These are phyloP conservation scores for Irena cyanogastra DNA, from an alignment of 2,113 vertebrate genomes.

Conservation along the genomic window DNA sequence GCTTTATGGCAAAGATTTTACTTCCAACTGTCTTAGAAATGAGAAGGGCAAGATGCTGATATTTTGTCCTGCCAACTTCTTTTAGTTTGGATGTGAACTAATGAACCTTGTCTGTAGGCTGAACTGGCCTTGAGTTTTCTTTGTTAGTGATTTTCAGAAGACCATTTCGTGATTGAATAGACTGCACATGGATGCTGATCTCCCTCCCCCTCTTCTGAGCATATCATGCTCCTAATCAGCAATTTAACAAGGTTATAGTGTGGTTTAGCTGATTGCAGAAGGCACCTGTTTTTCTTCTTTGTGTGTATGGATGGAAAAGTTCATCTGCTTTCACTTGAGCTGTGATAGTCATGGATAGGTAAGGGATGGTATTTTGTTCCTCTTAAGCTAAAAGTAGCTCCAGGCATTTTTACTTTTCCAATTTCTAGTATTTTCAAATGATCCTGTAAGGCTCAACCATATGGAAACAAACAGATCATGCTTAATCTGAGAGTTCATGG, in stretches of 20 bases:
- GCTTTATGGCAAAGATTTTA: not conserved
- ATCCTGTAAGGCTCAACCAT: not conserved
- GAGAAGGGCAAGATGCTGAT: not conserved
- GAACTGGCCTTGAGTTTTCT: not conserved
- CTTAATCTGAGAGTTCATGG: not conserved
- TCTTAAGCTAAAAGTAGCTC: not conserved
- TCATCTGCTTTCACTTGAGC: not conserved
- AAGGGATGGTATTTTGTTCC: not conserved
- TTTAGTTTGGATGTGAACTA: not conserved
- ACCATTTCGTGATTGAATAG: not conserved
- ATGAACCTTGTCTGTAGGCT: not conserved
- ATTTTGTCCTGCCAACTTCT: not conserved
- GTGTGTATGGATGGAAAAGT: not conserved
- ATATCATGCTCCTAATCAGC: not conserved
- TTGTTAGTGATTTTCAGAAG: not conserved
- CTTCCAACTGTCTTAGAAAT: not conserved
- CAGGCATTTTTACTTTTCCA: not conserved
- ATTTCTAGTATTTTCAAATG: not conserved
- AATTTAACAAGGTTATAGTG: not conserved
- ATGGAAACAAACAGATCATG: not conserved
- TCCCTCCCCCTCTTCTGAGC: not conserved
- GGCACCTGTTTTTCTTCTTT: not conserved
- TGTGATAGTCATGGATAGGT: not conserved
- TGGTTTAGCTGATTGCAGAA: not conserved
- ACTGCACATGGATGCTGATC: not conserved